A percentile compares a stretch with the other conserved stretches of the same genome.
Conservation (phyloP, 2,797 vertebrate species). For the Choloepus didactylus region DNA sequence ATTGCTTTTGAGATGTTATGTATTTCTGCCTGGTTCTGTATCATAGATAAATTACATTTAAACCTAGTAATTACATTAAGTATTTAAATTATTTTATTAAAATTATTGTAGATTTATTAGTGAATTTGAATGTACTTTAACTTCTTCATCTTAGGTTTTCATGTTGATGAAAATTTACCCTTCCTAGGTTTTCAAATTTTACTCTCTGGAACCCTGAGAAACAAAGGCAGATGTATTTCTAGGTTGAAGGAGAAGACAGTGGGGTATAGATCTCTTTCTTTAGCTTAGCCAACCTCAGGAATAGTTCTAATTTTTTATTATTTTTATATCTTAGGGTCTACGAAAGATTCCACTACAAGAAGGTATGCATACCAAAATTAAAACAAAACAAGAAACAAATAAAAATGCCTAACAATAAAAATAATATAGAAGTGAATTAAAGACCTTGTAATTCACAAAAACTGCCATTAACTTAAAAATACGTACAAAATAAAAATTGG, state of each 20-base stretch:
- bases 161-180: too few species aligned
- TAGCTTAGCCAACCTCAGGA: not conserved
- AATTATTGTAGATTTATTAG: too few species aligned
- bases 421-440: not conserved
- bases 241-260: not conserved
- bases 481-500: not conserved
- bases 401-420: not conserved
- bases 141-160: too few species aligned
- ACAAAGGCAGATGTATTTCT: not conserved
- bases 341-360: not conserved
- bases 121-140: too few species aligned
- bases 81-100: too few species aligned
- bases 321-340: not conserved
- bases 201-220: not conserved
- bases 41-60: too few species aligned
- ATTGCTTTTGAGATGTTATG: too few species aligned
- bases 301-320: not conserved
- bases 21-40: too few species aligned
- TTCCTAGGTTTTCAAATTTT: not conserved
- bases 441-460: not conserved
- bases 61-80: too few species aligned
- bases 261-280: too few species aligned
- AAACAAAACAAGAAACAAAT: not conserved
- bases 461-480: not conserved
- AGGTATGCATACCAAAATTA: not conserved